Evolutionary conservation across 2,888 invertebrate species (phyloP), one percentile per base, ranked within the genome.

Genomic region (Epirrhoe alternata): DNA sequence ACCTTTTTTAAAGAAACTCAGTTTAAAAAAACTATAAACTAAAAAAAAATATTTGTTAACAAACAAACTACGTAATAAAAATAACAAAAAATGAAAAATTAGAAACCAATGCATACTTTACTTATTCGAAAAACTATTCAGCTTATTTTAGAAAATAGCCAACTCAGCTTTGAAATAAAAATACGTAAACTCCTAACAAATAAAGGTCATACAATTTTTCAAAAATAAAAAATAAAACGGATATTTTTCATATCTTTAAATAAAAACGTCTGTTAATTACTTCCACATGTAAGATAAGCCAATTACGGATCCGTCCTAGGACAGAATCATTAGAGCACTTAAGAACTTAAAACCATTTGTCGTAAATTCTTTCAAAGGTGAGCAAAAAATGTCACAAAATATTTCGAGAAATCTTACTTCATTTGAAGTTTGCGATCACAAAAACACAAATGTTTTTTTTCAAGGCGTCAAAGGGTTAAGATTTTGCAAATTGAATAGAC

Each of bases 381-480:
- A 57, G 68, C 70, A 77, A 77, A 80, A 50, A 51, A 35, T 17
- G 38, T 10, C 45, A 30, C 30, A 56, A 47, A 56, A 6, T 5
- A 35, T 49, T 61, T 75, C 74, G 72, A 71, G 78, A 71, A 66
- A 69, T 70, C 73, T 77, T 74, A 77, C 75, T 74, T 70, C 63
- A 70, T 76, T 72, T 56, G 63, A 76, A 58, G 31, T 47, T 47
- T 35, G 6, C 10, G 1, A 35, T 77, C 69, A 69, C 61, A 64
- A 71, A 71, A 50, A 71, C 64, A 72, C 67, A 77, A 77, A 76
- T 74, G 75, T 74, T 83, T 86, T 84, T 80, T 84, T 80, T 76
- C 75, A 82, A 81, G 78, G 83, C 85, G 84, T 83, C 83, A 89
- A 92, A 90, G 89, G 77, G 86, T 89, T 87, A 83, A 74, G 78